phyloP scores from a whole-genome alignment of 2,113 vertebrate genomes.

The Loxodonta africana region DNA sequence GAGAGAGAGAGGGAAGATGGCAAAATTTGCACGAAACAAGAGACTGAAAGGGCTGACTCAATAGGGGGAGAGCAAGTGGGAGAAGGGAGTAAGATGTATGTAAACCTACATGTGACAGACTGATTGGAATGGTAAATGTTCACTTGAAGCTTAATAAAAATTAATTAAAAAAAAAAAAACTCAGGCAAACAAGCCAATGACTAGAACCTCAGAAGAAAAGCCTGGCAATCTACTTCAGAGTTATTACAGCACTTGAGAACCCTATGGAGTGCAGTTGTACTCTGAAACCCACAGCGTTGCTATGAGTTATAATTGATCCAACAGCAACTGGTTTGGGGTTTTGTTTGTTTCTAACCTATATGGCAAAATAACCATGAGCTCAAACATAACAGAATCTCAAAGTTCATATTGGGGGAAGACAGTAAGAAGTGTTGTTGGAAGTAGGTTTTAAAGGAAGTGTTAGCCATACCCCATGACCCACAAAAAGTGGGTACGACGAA shows the following conservation, averaged over 20 bases:
- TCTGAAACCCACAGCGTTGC: neutral
- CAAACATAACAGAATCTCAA: neutral
- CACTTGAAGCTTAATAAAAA: too few relatives aligned
- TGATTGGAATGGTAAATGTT: too few relatives aligned
- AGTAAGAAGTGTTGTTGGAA: neutral
- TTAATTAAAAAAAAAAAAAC: neutral
- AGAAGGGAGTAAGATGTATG: too few relatives aligned
- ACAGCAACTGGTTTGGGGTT: neutral
- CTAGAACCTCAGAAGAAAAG: neutral
- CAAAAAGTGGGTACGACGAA: neutral
- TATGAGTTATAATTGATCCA: neutral
- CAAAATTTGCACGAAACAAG: too few relatives aligned
- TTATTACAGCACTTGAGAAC: neutral
- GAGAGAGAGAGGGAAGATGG: too few relatives aligned
- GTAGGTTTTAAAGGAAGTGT: neutral
- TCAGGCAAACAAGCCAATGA: neutral
- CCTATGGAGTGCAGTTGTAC: neutral
- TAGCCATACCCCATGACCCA: neutral
- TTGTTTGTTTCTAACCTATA: neutral
- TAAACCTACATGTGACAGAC: too few relatives aligned
- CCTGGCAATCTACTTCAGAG: neutral
- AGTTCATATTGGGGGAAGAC: neutral
- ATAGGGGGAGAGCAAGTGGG: too few relatives aligned
- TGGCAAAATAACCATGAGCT: neutral
- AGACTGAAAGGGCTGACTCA: too few relatives aligned